Percentiles rank a stretch among this genome's conserved stretches.
These are phyloP conservation scores for Elymnias hypermnestra DNA, from an alignment of 1,140 invertebrate species.

Conservation along the genomic window DNA sequence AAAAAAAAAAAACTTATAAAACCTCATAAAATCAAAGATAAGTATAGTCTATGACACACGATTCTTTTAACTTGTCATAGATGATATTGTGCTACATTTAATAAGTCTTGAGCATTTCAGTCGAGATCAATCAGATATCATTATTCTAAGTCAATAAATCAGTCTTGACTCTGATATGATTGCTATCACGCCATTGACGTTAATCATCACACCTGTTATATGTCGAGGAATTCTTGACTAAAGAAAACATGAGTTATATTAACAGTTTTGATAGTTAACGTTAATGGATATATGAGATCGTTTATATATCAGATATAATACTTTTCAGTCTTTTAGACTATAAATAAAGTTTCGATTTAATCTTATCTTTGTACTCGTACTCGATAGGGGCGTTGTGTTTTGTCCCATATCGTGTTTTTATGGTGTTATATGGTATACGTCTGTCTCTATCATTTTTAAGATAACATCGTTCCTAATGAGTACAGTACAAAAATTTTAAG, in stretches of 20 bases:
- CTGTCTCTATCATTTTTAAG: too few relatives aligned
- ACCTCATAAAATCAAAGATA: constrained; percentile 27
- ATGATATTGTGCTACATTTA: constrained; percentile 9
- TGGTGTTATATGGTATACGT: too few relatives aligned
- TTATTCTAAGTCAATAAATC: constrained; percentile 15
- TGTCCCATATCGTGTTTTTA: too few relatives aligned
- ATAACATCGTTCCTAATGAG: too few relatives aligned
- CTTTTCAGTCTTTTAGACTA: too few relatives aligned
- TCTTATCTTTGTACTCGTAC: too few relatives aligned
- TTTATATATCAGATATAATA: too few relatives aligned
- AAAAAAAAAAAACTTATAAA: constrained; percentile 21
- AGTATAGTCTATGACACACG: too few relatives aligned
- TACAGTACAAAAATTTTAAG: too few relatives aligned
- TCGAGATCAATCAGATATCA: constrained; percentile 11
- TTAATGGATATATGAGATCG: constrained; percentile 7
- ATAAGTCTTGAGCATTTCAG: constrained; percentile 15
- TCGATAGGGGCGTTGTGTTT: too few relatives aligned
- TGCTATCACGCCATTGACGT: constrained; percentile 2
- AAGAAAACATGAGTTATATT: background rate
- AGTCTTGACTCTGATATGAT: constrained; percentile 16
- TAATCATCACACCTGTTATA: constrained; percentile 11
- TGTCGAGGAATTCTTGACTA: background rate
- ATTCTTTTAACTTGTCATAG: too few relatives aligned
- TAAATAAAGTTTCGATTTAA: too few relatives aligned
- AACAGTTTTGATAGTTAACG: constrained; percentile 12